Conservation (phyloP, 2,797 vertebrate genomes). For the Gymnodraco acuticeps region DNA sequence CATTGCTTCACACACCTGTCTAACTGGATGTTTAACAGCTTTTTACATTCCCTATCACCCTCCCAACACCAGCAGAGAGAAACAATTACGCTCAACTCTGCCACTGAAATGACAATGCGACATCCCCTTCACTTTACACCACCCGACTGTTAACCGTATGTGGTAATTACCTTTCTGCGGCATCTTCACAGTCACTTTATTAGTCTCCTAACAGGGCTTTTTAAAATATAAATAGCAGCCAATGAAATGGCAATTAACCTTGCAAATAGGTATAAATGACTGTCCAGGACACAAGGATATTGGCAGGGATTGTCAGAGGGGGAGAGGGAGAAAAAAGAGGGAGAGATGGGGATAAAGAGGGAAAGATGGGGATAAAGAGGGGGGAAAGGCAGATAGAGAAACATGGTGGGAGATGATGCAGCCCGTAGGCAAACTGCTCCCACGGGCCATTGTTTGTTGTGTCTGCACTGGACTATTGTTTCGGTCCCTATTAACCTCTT, state of each 20-base stretch:
- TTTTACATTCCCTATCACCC: constrained; percentile 58
- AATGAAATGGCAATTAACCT: constrained; percentile 87
- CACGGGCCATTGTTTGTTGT: constrained; percentile 85
- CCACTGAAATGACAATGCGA: constrained; percentile 75
- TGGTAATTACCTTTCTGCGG: constrained; percentile 83
- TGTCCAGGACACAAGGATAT: constrained; percentile 77
- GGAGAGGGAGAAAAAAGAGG: constrained; percentile 22
- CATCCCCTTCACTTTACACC: constrained; percentile 74
- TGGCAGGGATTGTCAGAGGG: constrained; percentile 67
- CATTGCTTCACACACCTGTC: constrained; percentile 64
- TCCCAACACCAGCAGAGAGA: constrained; percentile 65
- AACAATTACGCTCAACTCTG: constrained; percentile 76
- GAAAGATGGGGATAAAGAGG: background rate
- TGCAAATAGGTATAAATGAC: constrained; percentile 84
- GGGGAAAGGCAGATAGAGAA: constrained; percentile 37
- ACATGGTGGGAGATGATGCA: constrained; percentile 65
- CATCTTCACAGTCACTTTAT: constrained; percentile 84
- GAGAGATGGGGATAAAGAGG: background rate
- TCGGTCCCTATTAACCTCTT: constrained; percentile 89
- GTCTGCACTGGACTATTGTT: constrained; percentile 85
- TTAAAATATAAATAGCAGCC: constrained; percentile 82
- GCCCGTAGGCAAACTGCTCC: constrained; percentile 80
- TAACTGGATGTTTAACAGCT: constrained; percentile 71
- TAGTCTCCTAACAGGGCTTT: constrained; percentile 82
- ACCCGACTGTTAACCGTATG: constrained; percentile 78